Conservation (phyloP, 1,140 invertebrate genomes). For the Anoplophora glabripennis region DNA sequence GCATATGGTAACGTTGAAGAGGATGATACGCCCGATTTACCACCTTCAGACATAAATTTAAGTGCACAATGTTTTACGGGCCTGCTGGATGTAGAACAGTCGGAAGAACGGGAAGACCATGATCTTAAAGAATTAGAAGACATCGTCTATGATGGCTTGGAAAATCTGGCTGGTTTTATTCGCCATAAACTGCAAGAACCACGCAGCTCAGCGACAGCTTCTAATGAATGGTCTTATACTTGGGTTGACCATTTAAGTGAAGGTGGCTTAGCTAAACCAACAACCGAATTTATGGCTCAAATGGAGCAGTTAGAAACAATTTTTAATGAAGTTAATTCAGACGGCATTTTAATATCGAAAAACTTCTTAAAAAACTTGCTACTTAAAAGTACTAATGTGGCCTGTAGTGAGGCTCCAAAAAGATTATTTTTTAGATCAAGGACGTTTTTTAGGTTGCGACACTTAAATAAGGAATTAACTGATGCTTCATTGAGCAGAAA, state of each 20-base stretch:
- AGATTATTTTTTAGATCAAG: too few species aligned
- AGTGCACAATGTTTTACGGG: constrained; percentile 1
- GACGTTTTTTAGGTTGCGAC: too few species aligned
- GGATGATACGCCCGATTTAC: constrained; percentile 9
- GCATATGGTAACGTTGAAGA: background rate
- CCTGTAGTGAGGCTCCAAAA: too few species aligned
- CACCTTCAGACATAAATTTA: background rate
- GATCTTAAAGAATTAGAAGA: background rate
- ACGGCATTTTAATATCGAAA: too few species aligned
- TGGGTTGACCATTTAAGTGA: constrained; percentile 14
- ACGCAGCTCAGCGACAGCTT: background rate
- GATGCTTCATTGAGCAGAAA: too few species aligned
- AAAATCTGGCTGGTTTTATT: constrained; percentile 19
- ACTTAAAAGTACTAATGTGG: too few species aligned
- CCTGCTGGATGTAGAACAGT: background rate
- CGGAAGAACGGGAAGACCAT: background rate
- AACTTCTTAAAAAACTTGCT: too few species aligned
- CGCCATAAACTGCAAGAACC: constrained; percentile 6
- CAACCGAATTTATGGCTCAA: background rate
- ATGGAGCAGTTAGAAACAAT: constrained; percentile 3
- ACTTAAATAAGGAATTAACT: too few species aligned
- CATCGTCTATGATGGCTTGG: constrained; percentile 2
- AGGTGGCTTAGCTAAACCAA: constrained; percentile 13
- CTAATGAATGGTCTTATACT: background rate
- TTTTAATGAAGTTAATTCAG: too few species aligned